Conservation (phyloP, 2,888 invertebrate genomes). For the Therioaphis trifolii region DNA sequence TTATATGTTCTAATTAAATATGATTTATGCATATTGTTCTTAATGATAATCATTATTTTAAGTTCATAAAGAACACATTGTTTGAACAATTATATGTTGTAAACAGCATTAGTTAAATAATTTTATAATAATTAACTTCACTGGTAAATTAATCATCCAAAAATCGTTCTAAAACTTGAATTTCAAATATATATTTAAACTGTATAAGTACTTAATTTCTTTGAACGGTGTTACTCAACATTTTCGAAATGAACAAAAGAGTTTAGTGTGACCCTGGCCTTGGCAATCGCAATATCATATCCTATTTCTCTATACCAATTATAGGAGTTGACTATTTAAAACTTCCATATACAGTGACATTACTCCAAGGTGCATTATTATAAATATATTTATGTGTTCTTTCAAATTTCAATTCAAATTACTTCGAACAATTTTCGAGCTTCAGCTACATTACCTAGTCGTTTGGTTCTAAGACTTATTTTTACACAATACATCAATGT, state of each 20-base stretch:
- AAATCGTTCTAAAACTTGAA: background rate
- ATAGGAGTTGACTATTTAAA: conserved; percentile 43
- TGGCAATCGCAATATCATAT: conserved; percentile 27
- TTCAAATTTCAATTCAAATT: too few relatives aligned
- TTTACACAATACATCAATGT: too few relatives aligned
- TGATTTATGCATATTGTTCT: too few relatives aligned
- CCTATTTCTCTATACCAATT: conserved; percentile 1
- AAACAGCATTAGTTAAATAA: background rate
- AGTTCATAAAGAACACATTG: too few relatives aligned
- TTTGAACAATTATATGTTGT: too few relatives aligned
- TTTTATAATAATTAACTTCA: background rate
- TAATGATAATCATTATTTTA: too few relatives aligned
- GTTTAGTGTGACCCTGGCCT: conserved; percentile 40
- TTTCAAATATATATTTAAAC: background rate
- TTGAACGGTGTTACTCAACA: background rate
- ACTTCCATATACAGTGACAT: conserved; percentile 11
- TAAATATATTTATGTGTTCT: background rate
- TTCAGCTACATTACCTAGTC: too few relatives aligned
- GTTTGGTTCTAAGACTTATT: too few relatives aligned
- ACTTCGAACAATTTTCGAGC: too few relatives aligned
- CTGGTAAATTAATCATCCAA: background rate
- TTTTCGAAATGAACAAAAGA: conserved; percentile 24
- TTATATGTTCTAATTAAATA: too few relatives aligned
- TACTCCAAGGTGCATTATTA: conserved; percentile 20
- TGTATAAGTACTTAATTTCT: conserved; percentile 1